Percentiles rank a stretch among this genome's conserved stretches.
phyloP scores from a whole-genome alignment of 2,113 vertebrate species.

The cat (Felis catus) region F.catus_Fca126_mat1.0 CM031413.1:12846001-12846500 shows the following conservation, averaged over 20 bases:
- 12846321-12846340: neutral
- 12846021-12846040: conserved; percentile 79
- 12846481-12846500: neutral
- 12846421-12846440: neutral
- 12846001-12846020: conserved; percentile 87
- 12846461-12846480: neutral
- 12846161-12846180: conserved; percentile 91
- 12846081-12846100: conserved; percentile 68
- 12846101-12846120: conserved; percentile 87
- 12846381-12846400: neutral
- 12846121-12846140: conserved; percentile 73
- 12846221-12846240: conserved; percentile 90
- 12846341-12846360: neutral
- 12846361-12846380: neutral
- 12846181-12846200: conserved; percentile 82
- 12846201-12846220: conserved; percentile 78
- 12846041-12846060: conserved; percentile 55
- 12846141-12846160: conserved; percentile 85
- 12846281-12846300: fast-evolving
- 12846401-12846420: neutral
- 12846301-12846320: neutral
- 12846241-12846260: conserved; percentile 91
- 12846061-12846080: neutral
- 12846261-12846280: conserved; percentile 84
- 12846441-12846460: neutral